Percentiles rank a stretch among this genome's conserved stretches.
Conservation (phyloP, 1,140 invertebrate species). For the Drosophila seguyi region DNA sequence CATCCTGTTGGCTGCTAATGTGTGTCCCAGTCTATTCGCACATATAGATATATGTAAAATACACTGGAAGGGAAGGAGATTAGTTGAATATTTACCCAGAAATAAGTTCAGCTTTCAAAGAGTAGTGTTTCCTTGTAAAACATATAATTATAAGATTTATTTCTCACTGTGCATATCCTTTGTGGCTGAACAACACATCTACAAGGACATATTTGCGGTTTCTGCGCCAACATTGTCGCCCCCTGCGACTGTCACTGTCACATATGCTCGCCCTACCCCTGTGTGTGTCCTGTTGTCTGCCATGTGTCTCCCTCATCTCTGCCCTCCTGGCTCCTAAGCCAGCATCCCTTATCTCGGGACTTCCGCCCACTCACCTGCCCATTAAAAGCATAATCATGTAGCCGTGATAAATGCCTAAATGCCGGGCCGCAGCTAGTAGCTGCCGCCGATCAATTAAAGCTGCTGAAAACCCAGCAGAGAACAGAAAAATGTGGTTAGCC, state of each 20-base stretch:
- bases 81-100: background rate
- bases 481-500: conserved; percentile 3
- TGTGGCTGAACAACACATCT: conserved; percentile 52
- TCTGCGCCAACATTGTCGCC: conserved; percentile 78
- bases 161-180: conserved; percentile 26
- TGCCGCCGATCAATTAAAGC: conserved; percentile 72
- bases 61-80: background rate
- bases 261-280: conserved; percentile 58
- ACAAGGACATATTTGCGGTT: conserved; percentile 77
- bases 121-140: fast-evolving
- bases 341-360: conserved; percentile 35
- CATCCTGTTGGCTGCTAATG: conserved; percentile 67
- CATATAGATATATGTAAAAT: conserved; percentile 16
- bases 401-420: conserved; percentile 75
- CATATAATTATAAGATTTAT: background rate
- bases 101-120: background rate
- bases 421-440: conserved; percentile 33
- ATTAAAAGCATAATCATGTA: conserved; percentile 81
- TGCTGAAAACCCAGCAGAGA: conserved; percentile 35
- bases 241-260: conserved; percentile 70
- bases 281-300: conserved; percentile 35
- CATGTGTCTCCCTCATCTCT: conserved; percentile 4
- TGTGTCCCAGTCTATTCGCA: conserved; percentile 30
- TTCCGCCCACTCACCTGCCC: conserved; percentile 41
- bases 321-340: background rate